Base-by-base conservation (phyloP, 2,888 invertebrate species). In the Protodeltote pygarga region DNA sequence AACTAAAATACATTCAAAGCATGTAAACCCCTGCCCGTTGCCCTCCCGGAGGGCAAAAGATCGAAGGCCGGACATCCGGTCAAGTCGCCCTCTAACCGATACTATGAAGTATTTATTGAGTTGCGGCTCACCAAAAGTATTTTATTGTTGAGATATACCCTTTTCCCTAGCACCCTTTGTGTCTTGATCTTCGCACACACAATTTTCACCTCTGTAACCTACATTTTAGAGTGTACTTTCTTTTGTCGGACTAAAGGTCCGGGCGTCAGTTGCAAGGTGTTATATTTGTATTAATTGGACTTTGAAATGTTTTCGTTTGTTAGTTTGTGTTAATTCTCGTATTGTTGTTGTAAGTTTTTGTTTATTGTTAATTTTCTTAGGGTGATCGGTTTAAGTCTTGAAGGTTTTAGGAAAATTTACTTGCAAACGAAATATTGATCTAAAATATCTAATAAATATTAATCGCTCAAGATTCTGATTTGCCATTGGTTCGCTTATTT, bases 61-160 rank as follows among this genome's bases (percentile, higher is more conserved):
- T 86, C 89, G 87, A 81, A 87, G 86, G 86, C 83, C 87, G 83
- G 83, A 86, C 83, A 69, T 88, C 87, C 88, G 89, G 89, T 81
- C 88, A 85, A 81, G 77, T 80, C 83, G 78, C 83, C 87, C 85
- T 84, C 83, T 81, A 82, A 83, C 87, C 85, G 87, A 87, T 90
- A 89, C 88, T 88, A 89, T 89, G 88, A 91, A 89, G 91, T 92
- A 92, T 92, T 92, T 92, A 92, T 92, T 86, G 89, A 89, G 87
- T 85, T 89, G 92, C 78, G 92, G 92, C 78, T 83, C 74, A 89
- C 91, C 92, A 71, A 84, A 89, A 76, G 84, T 89, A 90, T 89
- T 91, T 87, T 85, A 90, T 89, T 89, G 88, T 90, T 74, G 75
- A 85, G 77, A 79, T 84, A 79, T 77, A 83, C 84, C 89, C 86